Evolutionary conservation across 2,888 invertebrate species (phyloP), one percentile per base, ranked within the genome.

Genomic region (Rotaria magnacalcarata): DNA sequence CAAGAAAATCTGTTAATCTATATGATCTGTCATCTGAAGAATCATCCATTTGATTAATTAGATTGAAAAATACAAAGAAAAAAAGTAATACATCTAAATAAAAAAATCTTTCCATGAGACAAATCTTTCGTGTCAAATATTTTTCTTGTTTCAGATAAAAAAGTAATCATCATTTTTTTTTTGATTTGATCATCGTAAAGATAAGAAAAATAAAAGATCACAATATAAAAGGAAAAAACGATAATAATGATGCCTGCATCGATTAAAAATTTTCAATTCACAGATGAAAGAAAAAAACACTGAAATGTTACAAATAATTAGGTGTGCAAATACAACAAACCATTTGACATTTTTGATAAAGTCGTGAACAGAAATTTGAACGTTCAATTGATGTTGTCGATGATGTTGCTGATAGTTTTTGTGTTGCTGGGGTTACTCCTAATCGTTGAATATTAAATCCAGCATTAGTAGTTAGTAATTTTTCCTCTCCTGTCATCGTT

Each of bases 301-400:
- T 27, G 14, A 27, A 60, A 60, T 75, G 21, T 80, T 80, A 80
- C 21, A 80, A 24, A 80, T 80, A 80, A 47, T 80, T 34, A 47
- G 75, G 75, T 80, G 75, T 43, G 11, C 75, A 80, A 41, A 80
- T 80, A 80, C 75, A 80, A 80, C 75, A 80, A 80, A 80, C 75
- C 8, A 80, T 24, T 43, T 80, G 75, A 24, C 75, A 80, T 80
- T 80, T 80, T 24, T 41, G 43, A 80, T 80, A 47, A 2, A 80
- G 14, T 47, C 75, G 41, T 8, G 75, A 47, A 80, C 75, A 80
- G 47, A 80, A 80, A 24, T 24, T 41, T 7, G 75, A 67, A 67
- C 67, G 67, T 67, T 67, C 67, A 67, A 67, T 67, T 16, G 67
- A 67, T 34, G 67, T 67, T 67, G 67, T 67, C 16, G 67, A 67